A percentile compares a stretch with the other conserved stretches of the same genome.
Conservation (phyloP, 2,888 invertebrate species). For the Latrodectus hesperus region DNA sequence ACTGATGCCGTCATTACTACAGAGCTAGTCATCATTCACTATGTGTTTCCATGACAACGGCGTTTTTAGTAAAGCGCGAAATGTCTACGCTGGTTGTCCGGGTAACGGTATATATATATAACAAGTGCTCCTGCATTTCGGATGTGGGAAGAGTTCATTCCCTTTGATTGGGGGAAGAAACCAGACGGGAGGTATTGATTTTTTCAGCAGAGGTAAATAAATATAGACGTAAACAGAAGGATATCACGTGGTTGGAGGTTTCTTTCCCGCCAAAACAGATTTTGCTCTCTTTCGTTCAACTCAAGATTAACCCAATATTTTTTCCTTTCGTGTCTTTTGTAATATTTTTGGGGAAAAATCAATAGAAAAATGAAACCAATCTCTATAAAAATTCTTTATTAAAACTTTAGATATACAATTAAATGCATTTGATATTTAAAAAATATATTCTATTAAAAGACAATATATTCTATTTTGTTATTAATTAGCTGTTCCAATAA, state of each 20-base stretch:
- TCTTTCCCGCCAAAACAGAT: conserved; percentile 11
- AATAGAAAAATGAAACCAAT: no score
- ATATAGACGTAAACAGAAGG: conserved; percentile 33
- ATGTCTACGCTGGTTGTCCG: neutral
- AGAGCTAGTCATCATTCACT: conserved; percentile 33
- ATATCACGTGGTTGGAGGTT: conserved; percentile 22
- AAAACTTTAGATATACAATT: no score
- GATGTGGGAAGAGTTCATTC: conserved; percentile 33
- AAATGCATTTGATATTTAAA: no score
- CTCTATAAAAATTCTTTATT: no score
- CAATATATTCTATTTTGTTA: no score
- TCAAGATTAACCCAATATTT: no score
- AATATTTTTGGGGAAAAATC: no score
- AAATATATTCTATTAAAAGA: no score
- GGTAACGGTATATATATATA: conserved; percentile 9
- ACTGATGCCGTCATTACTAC: neutral
- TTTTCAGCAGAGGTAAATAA: conserved; percentile 24
- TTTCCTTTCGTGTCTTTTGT: neutral
- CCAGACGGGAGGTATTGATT: conserved; percentile 7
- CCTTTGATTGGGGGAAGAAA: conserved; percentile 6
- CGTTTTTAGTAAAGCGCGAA: neutral
- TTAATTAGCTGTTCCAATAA: no score
- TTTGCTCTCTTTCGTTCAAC: neutral
- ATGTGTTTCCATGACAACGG: conserved; percentile 24
- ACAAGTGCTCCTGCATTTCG: conserved; percentile 36